A percentile compares a stretch with the other conserved stretches of the same genome.
Conservation (phyloP, 2,888 invertebrate species). For the Apotomis betuletana region DNA sequence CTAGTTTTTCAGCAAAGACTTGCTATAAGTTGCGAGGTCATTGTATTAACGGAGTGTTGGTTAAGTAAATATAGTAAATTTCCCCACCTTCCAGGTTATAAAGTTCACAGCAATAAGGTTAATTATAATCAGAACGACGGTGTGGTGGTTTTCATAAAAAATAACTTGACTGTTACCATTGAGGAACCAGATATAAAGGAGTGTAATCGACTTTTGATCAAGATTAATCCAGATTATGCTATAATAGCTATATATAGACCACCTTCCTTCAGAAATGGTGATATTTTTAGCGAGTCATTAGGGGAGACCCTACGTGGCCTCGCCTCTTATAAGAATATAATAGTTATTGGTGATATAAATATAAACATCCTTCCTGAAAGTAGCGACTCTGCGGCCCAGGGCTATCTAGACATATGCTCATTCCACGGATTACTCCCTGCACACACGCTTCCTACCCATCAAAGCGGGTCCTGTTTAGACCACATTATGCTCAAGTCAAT, state of each 20-base stretch:
- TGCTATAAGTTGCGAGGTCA: no score
- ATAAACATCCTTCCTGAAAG: no score
- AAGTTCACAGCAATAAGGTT: no score
- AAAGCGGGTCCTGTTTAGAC: constrained; percentile 1
- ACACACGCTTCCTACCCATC: constrained; percentile 7
- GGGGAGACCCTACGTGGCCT: background rate
- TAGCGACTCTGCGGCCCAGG: no score
- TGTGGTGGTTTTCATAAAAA: background rate
- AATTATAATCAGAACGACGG: no score
- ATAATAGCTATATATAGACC: constrained; percentile 6
- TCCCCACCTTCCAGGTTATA: no score
- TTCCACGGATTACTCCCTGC: constrained; percentile 4
- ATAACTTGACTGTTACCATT: background rate
- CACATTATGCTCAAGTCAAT: background rate
- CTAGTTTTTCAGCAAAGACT: no score
- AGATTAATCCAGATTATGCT: background rate
- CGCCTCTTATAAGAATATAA: background rate
- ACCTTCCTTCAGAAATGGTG: background rate
- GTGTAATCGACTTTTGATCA: background rate
- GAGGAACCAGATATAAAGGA: background rate
- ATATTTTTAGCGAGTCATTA: background rate
- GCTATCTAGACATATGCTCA: background rate
- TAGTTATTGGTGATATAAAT: background rate
- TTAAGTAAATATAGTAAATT: no score
- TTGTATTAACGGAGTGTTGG: no score